phyloP scores from a whole-genome alignment of 1,140 invertebrate species.

The Chrysomallon squamiferum region DNA sequence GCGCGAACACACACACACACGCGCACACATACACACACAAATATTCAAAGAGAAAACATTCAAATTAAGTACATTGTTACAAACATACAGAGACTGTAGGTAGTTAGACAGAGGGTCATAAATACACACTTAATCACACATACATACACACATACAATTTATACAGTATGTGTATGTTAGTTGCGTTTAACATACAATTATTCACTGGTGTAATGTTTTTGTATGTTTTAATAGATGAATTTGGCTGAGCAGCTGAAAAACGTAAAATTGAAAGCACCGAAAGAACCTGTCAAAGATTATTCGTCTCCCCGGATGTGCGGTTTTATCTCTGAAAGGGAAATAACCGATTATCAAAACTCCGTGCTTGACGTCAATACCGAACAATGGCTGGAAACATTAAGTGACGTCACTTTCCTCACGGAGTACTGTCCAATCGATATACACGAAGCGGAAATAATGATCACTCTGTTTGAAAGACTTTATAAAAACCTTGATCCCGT shows the following conservation, averaged over 20 bases:
- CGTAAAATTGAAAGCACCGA: conserved; percentile 36
- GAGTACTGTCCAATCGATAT: conserved; percentile 33
- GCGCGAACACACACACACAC: no score
- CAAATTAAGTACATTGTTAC: no score
- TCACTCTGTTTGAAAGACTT: conserved; percentile 40
- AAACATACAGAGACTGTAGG: no score
- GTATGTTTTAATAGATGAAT: conserved; percentile 13
- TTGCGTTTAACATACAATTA: neutral
- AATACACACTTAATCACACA: neutral
- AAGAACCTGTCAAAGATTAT: conserved; percentile 44
- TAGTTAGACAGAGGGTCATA: no score
- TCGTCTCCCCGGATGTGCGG: conserved; percentile 39
- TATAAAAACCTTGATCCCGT: conserved; percentile 38
- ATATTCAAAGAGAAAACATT: no score
- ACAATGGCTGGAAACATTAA: conserved; percentile 40
- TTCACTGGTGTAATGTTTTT: neutral
- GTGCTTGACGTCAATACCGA: conserved; percentile 54
- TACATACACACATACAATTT: neutral
- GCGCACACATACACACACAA: no score
- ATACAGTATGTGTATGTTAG: neutral
- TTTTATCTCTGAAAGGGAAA: conserved; percentile 34
- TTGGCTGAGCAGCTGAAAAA: conserved; percentile 35
- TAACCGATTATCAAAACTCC: conserved; percentile 39
- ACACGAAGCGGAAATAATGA: conserved; percentile 41
- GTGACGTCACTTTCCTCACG: conserved; percentile 47